Evolutionary conservation across 2,797 vertebrate species (phyloP).

Genomic region (Gymnothorax javanicus): DNA sequence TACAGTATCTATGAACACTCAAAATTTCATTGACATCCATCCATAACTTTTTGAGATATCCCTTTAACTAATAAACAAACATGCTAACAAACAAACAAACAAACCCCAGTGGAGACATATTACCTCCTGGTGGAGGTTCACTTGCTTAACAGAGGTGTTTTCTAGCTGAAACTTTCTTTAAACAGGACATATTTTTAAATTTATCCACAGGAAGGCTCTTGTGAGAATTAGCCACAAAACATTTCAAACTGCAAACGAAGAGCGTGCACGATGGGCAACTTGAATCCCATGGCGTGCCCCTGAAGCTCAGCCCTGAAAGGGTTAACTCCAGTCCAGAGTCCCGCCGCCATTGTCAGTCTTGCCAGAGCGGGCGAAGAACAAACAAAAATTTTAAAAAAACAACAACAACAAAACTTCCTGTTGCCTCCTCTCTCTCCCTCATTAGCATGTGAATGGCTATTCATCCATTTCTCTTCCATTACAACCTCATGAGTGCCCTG

Average conservation of each 20-base stretch:
- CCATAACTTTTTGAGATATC: no score
- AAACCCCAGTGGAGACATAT: no score
- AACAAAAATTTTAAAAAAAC: conserved; percentile 60
- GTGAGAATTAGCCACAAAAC: not conserved
- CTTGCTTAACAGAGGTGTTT: not conserved
- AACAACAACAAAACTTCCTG: conserved; percentile 78
- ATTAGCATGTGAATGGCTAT: conserved; percentile 95
- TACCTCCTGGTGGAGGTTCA: no score
- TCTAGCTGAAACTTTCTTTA: not conserved
- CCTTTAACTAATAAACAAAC: no score
- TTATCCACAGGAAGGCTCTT: not conserved
- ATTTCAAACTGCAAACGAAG: not conserved
- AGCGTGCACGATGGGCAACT: not conserved
- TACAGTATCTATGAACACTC: no score
- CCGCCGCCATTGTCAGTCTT: conserved; percentile 73
- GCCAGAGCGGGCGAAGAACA: conserved; percentile 63
- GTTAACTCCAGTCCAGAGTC: conserved; percentile 55
- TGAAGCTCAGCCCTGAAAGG: conserved; percentile 37
- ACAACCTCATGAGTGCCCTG: conserved; percentile 78
- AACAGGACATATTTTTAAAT: not conserved
- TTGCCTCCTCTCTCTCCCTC: conserved; percentile 81
- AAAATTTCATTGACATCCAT: no score
- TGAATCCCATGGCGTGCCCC: not conserved
- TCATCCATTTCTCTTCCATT: conserved; percentile 87
- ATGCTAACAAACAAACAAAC: no score